Conservation (phyloP, 2,888 invertebrate species). For the Lycophotia porphyrea region DNA sequence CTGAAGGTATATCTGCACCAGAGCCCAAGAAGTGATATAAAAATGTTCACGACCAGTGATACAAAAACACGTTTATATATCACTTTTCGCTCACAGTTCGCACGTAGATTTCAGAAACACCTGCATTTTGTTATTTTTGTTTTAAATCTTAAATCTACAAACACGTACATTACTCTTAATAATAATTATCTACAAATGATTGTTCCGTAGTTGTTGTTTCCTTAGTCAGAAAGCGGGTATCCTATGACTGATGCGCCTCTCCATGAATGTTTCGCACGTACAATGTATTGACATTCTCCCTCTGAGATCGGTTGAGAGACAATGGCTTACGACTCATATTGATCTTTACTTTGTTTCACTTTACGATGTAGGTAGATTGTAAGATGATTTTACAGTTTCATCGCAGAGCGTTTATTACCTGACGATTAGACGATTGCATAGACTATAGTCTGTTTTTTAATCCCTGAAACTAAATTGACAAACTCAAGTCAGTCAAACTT, state of each 20-base stretch:
- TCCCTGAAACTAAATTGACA: no score
- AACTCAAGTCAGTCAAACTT: no score
- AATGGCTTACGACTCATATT: constrained; percentile 23
- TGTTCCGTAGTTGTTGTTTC: constrained; percentile 6
- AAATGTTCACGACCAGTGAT: background rate
- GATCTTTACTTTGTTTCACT: background rate
- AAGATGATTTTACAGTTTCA: constrained; percentile 17
- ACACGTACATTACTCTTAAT: background rate
- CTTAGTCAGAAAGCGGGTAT: background rate
- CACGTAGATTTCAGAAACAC: background rate
- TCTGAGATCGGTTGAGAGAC: constrained; percentile 11
- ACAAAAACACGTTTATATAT: background rate
- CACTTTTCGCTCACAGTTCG: background rate
- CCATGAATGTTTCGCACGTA: background rate
- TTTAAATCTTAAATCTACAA: background rate
- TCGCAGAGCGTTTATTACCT: background rate
- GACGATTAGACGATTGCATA: background rate
- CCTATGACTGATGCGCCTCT: background rate
- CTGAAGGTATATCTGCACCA: background rate
- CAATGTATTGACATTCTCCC: constrained; percentile 12
- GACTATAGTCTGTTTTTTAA: no score
- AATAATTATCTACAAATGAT: background rate
- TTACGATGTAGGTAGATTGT: background rate
- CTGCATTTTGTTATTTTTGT: background rate
- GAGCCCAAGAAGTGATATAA: background rate